phyloP scores from a whole-genome alignment of 2,888 invertebrate species.

The Mycalesis mineus region DNA sequence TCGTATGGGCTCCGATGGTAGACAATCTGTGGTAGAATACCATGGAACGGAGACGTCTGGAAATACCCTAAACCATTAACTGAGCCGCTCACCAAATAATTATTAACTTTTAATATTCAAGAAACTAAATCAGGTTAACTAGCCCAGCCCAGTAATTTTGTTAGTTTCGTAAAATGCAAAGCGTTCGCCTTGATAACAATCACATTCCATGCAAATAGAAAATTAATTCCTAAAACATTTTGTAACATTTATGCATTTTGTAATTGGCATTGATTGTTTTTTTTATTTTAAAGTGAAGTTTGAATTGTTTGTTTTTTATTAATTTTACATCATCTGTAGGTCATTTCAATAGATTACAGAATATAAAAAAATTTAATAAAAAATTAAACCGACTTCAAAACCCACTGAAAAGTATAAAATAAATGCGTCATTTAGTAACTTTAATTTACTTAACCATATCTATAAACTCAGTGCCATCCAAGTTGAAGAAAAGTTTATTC shows the following conservation, averaged over 20 bases:
- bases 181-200: slow-evolving; percentile 12
- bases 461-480: no score
- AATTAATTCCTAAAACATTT: neutral
- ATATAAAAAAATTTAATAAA: no score
- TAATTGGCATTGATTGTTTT: neutral
- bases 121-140: slow-evolving; percentile 18
- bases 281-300: neutral
- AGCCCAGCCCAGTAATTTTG: slow-evolving; percentile 20
- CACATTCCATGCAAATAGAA: slow-evolving; percentile 3
- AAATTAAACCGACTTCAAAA: no score
- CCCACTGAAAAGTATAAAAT: no score
- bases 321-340: no score
- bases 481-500: no score
- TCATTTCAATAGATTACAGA: no score
- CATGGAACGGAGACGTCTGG: neutral
- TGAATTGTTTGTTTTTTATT: neutral
- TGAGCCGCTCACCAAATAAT: slow-evolving; percentile 12
- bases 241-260: neutral
- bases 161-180: slow-evolving; percentile 21
- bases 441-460: no score
- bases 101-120: slow-evolving; percentile 24
- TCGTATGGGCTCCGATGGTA: no score
- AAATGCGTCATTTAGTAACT: no score
- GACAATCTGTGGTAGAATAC: no score
- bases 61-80: neutral